phyloP scores from a whole-genome alignment of 2,113 vertebrate genomes.

The chimpanzee (Pan troglodytes) region DNA sequence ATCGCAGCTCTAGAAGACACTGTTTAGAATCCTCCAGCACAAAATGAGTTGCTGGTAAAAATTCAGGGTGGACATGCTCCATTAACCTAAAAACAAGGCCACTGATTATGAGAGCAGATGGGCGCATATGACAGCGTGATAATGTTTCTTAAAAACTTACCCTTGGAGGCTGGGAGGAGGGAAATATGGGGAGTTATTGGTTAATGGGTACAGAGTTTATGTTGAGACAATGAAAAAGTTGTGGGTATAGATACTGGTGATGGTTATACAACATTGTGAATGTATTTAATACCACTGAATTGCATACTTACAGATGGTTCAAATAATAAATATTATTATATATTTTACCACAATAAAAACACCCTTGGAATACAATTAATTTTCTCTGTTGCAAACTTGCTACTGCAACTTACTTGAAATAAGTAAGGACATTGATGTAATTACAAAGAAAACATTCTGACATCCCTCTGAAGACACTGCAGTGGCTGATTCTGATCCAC shows the following conservation, averaged over 20 bases:
- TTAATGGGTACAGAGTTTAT: neutral
- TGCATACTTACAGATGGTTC: neutral
- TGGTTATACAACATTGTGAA: neutral
- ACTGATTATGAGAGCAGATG: neutral
- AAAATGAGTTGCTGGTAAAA: neutral
- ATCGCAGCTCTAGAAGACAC: neutral
- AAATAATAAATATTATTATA: neutral
- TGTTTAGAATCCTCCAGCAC: neutral
- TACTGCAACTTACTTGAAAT: conserved; percentile 11
- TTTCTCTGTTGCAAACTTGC: neutral
- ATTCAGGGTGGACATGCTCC: neutral
- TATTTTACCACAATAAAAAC: neutral
- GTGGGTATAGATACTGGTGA: neutral
- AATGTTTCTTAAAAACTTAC: neutral
- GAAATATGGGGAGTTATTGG: neutral
- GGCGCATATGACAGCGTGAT: neutral
- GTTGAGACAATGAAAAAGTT: neutral
- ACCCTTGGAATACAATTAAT: neutral
- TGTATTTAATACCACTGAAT: neutral
- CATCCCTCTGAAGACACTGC: neutral
- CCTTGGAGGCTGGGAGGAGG: neutral
- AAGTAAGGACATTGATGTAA: neutral
- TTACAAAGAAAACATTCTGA: neutral
- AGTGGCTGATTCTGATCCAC: neutral
- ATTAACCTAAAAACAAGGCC: neutral